Conservation (phyloP, 37 sponge, comb jelly and placozoan species). For the Ianthella basta region DNA sequence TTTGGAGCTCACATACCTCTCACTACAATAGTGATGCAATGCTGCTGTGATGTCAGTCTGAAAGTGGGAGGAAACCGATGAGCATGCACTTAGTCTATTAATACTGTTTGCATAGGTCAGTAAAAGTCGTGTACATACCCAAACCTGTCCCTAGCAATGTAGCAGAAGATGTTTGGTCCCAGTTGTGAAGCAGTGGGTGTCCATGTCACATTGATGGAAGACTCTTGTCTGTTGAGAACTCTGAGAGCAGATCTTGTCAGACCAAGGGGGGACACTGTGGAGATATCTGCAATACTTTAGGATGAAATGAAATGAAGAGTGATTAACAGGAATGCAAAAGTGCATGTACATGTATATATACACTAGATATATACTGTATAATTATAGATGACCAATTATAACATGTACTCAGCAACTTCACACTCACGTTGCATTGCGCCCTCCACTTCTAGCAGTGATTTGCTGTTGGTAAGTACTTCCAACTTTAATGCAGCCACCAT, state of each 20-base stretch:
- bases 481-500: constrained; percentile 37
- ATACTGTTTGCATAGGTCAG: too few species aligned
- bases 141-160: constrained; percentile 10
- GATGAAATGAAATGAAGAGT: too few species aligned
- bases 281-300: constrained; percentile 33
- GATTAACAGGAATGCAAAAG: too few species aligned
- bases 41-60: too few species aligned
- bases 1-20: too few species aligned
- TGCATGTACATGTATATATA: too few species aligned
- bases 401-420: too few species aligned
- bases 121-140: background rate
- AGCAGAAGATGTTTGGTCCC: constrained; percentile 39
- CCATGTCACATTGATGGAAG: constrained; percentile 39
- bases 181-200: constrained; percentile 12
- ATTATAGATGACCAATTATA: too few species aligned
- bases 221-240: background rate
- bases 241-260: constrained; percentile 9
- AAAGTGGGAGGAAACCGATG: too few species aligned
- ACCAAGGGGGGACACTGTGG: constrained; percentile 34
- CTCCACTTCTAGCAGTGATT: constrained; percentile 20
- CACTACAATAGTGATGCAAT: too few species aligned
- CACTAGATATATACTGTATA: too few species aligned
- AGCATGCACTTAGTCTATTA: too few species aligned
- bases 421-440: constrained; percentile 15
- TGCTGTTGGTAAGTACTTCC: constrained; percentile 4